Evolutionary conservation across 2,888 invertebrate genomes (phyloP).

Genomic region (Polia nebulosa): DNA sequence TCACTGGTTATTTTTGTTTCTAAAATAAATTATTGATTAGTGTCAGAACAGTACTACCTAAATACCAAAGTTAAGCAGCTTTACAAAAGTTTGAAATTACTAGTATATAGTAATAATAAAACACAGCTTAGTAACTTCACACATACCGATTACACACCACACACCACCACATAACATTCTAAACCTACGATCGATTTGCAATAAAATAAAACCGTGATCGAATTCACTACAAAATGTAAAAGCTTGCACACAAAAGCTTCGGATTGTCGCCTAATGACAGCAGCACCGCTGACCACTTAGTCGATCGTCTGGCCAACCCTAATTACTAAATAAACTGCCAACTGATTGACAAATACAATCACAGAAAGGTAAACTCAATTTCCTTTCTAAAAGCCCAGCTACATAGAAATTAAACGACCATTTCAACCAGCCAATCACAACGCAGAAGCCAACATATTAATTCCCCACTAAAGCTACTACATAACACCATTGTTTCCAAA

Average conservation of each 20-base stretch:
- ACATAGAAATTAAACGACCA: slow-evolving; percentile 25
- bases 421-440: slow-evolving; percentile 40
- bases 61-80: too few relatives aligned
- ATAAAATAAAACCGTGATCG: slow-evolving; percentile 30
- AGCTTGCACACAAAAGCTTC: slow-evolving; percentile 35
- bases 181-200: slow-evolving; percentile 5
- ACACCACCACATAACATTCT: neutral
- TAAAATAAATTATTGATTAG: too few relatives aligned
- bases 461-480: slow-evolving; percentile 50
- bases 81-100: too few relatives aligned
- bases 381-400: slow-evolving; percentile 1
- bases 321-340: slow-evolving; percentile 51
- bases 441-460: slow-evolving; percentile 53
- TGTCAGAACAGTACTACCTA: too few relatives aligned
- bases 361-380: slow-evolving; percentile 36
- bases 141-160: too few relatives aligned
- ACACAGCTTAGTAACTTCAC: too few relatives aligned
- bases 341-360: slow-evolving; percentile 42
- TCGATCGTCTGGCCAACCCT: slow-evolving; percentile 35
- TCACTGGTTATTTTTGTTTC: too few relatives aligned
- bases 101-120: too few relatives aligned
- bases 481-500: slow-evolving; percentile 60
- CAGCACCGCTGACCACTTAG: slow-evolving; percentile 51
- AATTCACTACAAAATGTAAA: slow-evolving; percentile 46
- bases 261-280: slow-evolving; percentile 41